phyloP scores from a whole-genome alignment of 2,113 vertebrate species.

The Prionailurus bengalensis region DNA sequence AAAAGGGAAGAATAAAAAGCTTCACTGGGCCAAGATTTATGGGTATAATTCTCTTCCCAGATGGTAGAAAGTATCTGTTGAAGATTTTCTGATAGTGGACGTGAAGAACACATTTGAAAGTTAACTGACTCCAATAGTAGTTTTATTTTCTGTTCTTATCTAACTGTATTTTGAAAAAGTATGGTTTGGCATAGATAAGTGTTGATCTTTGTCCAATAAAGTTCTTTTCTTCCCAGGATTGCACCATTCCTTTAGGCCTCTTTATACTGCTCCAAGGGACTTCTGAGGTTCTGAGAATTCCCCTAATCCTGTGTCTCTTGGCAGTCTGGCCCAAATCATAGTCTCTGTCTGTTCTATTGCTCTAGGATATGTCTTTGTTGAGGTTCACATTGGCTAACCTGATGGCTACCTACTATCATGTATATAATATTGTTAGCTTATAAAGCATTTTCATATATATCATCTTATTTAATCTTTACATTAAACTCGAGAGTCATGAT shows the following conservation, averaged over 20 bases:
- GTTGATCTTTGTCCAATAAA: conserved; percentile 6
- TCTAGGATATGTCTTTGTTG: background rate
- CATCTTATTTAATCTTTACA: background rate
- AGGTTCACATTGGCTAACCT: background rate
- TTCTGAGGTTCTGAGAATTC: background rate
- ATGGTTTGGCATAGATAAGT: background rate
- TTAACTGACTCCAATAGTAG: background rate
- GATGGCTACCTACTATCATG: background rate
- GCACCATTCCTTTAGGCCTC: background rate
- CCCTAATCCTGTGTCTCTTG: background rate
- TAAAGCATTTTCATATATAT: background rate
- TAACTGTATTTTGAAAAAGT: background rate
- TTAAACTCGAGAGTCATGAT: background rate
- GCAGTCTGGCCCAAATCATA: background rate
- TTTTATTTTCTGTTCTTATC: background rate
- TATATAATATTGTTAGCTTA: background rate
- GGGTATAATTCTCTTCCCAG: background rate
- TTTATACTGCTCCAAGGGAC: background rate
- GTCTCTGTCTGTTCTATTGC: background rate
- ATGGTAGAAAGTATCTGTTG: background rate
- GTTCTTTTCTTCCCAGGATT: background rate
- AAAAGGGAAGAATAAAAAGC: background rate
- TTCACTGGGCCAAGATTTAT: background rate
- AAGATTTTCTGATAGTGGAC: background rate
- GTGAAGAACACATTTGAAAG: conserved; percentile 47